Evolutionary conservation across 2,113 vertebrate genomes (phyloP), one percentile per base, ranked within the genome.

Genomic region (Sinocyclocheilus grahami): DNA sequence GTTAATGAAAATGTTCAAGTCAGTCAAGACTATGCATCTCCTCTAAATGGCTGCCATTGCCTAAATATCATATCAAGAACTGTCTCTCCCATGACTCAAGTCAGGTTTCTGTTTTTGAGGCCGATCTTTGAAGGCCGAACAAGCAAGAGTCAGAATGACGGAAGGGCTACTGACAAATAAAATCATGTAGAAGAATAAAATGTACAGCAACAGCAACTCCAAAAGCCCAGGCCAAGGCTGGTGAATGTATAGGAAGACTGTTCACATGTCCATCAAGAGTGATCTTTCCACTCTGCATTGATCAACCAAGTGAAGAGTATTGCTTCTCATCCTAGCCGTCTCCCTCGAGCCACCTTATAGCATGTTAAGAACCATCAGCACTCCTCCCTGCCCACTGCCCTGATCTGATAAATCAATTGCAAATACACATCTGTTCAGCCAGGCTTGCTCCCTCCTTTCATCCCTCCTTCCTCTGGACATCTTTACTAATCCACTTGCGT

Each of bases 401-500:
- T 80, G 84, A 83, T 91, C 90, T 93, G 91, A 93, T 95, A 94
- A 93, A 93, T 95, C 91, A 90, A 82, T 95, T 93, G 83, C 90
- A 92, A 94, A 91, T 89, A 74, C 93, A 90, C 88, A 92, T 84
- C 85, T 90, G 88, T 92, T 96, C 90, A 91, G 86, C 93, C 91
- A 81, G 90, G 71, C 84, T 7, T 74, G 51, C 30, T 48, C 55
- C 65, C n/a, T 62, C 27, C 51, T 55, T 83, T 72, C 65, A 48
- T 76, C 42, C 42, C 51, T 72, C 42, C 1, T 69, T 83, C 46
- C 27, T 51, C 42, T 18, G 39, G 76, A 60, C 37, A 46, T 42
- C 6, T 58, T 53, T 60, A 16, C 67, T 55, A 51, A 16, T 33
- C 76, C 71, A 33, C 78, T 75, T 53, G 27, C 24, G 51, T 77